Evolutionary conservation across 2,888 invertebrate genomes (phyloP), one percentile per base, ranked within the genome.

Genomic region (Xestia c-nigrum): DNA sequence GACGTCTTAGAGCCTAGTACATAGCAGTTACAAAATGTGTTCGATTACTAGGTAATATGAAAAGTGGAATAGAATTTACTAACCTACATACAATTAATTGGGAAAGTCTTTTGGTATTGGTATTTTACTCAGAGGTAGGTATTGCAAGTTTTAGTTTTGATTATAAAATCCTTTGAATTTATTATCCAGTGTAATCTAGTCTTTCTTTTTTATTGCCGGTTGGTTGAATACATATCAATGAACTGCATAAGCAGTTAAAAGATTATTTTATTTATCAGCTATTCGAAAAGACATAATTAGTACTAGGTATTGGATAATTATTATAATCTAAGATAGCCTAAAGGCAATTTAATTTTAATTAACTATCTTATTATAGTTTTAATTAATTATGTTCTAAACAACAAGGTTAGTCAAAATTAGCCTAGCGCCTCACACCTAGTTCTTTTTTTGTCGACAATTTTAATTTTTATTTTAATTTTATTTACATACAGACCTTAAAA

Each of bases 231-330:
- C 55, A n/a, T 47, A 66, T 50, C 31, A 77, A 64, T 77, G 40
- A 77, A 63, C 69, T 76, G 69, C 55, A 63, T 63, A 47, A 14
- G 31, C 52, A 21, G 61, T 69, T 24, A 64, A 69, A 55, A 5
- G 19, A n/a, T 80, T n/a, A 55, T 19, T 65, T n/a, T 46, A 46
- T 31, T 72, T 21, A 80, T 65, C 71, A 61, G 59, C 43, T 72
- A 24, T 64, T 80, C 46, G 1, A 46, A 38, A 65, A 68, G 1
- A 52, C 24, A 24, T 21, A 57, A 64, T 66, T 80, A 63, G 59
- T 69, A 31, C 19, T 46, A 55, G 5, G 12, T 76, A 43, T 61
- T 31, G 9, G 55, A 16, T 40, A 59, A 72, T 24, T 16, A 72
- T 59, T 50, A 21, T n/a, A 47, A 66, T 61, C 24, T n/a, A 43